These are phyloP conservation scores for Bothrops jararaca DNA, from an alignment of 2,113 vertebrate species.

Conservation along the genomic window DNA sequence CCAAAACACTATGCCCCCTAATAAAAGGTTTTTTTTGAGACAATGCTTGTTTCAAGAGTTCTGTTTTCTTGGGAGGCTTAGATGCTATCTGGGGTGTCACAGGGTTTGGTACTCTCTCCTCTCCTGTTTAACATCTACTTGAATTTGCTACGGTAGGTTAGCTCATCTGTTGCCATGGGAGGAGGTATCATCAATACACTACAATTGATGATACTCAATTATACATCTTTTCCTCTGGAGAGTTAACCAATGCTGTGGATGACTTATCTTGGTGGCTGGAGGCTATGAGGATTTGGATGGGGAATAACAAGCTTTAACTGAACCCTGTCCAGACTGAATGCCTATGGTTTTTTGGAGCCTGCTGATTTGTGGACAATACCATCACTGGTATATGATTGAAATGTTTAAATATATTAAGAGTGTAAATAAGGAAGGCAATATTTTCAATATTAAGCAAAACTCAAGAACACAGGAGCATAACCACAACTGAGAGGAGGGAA, in stretches of 20 bases:
- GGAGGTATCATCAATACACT: not conserved
- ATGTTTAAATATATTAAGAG: not conserved
- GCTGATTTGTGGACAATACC: not conserved
- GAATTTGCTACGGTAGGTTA: not conserved
- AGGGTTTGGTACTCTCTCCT: not conserved
- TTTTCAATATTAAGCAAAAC: not conserved
- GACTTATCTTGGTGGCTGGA: not conserved
- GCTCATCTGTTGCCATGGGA: not conserved
- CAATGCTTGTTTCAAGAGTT: too few relatives aligned
- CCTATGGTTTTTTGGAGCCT: not conserved
- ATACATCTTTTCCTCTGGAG: not conserved
- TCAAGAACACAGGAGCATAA: not conserved
- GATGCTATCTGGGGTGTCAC: not conserved
- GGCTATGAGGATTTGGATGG: not conserved
- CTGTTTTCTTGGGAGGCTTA: too few relatives aligned
- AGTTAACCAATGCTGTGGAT: not conserved
- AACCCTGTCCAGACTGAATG: not conserved
- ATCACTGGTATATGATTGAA: not conserved
- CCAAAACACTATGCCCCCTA: too few relatives aligned
- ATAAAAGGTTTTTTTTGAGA: too few relatives aligned
- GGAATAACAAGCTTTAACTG: not conserved
- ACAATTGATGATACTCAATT: not conserved
- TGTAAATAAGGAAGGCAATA: not conserved
- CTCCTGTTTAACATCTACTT: not conserved
- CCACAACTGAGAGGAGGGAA: not conserved